phyloP scores from a whole-genome alignment of 1,140 invertebrate species.

The Penaeus japonicus region DNA sequence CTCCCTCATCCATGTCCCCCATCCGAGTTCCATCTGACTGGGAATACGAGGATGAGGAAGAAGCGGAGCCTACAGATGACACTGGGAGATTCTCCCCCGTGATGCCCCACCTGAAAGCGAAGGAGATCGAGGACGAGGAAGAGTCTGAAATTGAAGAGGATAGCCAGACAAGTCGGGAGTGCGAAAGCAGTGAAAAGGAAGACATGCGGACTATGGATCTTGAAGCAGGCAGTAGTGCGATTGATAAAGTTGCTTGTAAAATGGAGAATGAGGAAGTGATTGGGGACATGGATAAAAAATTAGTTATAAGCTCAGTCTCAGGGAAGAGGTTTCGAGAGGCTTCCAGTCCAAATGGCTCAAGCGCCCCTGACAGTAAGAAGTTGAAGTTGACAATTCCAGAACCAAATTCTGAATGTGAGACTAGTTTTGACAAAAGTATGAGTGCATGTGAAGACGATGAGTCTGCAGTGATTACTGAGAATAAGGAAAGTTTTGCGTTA shows the following conservation, averaged over 20 bases:
- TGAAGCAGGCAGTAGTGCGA: too few species aligned
- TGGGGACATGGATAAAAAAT: background rate
- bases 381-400: background rate
- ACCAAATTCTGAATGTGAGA: background rate
- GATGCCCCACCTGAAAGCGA: background rate
- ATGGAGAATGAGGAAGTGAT: background rate
- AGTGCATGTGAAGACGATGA: too few species aligned
- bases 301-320: background rate
- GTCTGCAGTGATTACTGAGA: too few species aligned
- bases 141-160: background rate
- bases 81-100: constrained; percentile 27
- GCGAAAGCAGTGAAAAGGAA: background rate
- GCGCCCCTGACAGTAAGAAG: background rate
- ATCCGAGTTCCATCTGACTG: constrained; percentile 38
- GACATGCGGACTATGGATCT: background rate
- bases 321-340: constrained; percentile 13
- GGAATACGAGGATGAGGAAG: constrained; percentile 46
- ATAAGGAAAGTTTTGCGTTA: background rate
- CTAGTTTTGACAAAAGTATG: background rate
- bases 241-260: background rate
- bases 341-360: background rate
- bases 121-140: background rate
- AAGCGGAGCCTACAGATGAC: background rate
- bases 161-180: background rate
- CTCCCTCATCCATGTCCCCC: constrained; percentile 29